Evolutionary conservation across 2,113 vertebrate genomes (phyloP), one percentile per base, ranked within the genome.

Genomic region (Hypanus sabinus): DNA sequence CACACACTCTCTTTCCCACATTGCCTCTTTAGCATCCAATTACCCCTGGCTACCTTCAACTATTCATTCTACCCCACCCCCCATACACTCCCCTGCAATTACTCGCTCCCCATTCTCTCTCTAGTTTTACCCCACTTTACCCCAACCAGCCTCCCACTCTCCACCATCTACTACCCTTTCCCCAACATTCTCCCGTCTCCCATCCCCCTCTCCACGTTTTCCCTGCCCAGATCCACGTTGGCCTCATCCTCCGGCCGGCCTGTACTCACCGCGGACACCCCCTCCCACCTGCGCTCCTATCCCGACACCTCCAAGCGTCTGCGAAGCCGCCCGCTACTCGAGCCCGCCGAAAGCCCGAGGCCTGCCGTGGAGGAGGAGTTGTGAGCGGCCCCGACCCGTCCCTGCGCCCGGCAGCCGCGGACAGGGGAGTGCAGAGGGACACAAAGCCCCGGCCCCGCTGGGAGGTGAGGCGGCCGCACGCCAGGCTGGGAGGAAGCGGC

Each of bases 51-150:
- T 46, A 46, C 1, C 4, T 46, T 46, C 68, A 70, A 70, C 68
- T 18, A 70, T 70, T 18, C 5, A 70, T 11, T 70, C 65, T 68
- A 5, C 0, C 65, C 65, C 65, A 7, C 6, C 9, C 68, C 68
- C 68, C 18, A 2, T 2, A 10, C 85, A 2, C 4, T 12, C 2
- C 30, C 27, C 60, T 12, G 1, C n/a, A 1, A 12, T 18, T 11
- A 55, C 27, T 24, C 27, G 1, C 0, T 3, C 11, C 57, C 12
- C 4, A 12, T 0, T 5, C 4, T 24, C 55, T 55, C 22, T 0
- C 46, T 7, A 2, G 6, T 0, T 3, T 3, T 10, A 0, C 16
- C 12, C 30, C 16, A 1, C 30, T 0, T 12, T 1, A 27, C 11
- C 30, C 10, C 24, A 0, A 0, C 85, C 57, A 0, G 0, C 55